Conservation (phyloP, 2,888 invertebrate genomes). For the Beris morrisii region DNA sequence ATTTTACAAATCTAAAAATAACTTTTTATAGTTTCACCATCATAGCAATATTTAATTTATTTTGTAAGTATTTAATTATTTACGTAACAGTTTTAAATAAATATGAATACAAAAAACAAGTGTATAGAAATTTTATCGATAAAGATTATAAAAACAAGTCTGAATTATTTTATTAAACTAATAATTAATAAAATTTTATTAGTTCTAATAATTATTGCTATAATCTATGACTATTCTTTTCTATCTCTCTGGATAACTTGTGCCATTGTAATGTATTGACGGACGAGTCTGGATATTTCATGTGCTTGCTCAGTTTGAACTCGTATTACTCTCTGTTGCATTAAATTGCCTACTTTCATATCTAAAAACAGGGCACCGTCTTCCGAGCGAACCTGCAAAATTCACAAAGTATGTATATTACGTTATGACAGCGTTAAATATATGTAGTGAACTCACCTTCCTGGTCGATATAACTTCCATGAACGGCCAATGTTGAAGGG, state of each 20-base stretch:
- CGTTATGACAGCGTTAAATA: neutral
- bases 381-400: constrained; percentile 73
- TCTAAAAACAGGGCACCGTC: constrained; percentile 91
- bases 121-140: constrained; percentile 18
- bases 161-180: constrained; percentile 16
- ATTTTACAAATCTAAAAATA: too few relatives aligned
- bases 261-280: constrained; percentile 94
- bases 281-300: constrained; percentile 92
- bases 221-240: constrained; percentile 32
- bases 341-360: constrained; percentile 95
- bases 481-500: constrained; percentile 89
- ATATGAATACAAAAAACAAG: constrained; percentile 31
- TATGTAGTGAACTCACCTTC: constrained; percentile 61
- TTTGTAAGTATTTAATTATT: constrained; percentile 30
- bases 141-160: neutral
- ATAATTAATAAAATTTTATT: constrained; percentile 5
- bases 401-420: neutral
- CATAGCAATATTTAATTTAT: too few relatives aligned
- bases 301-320: constrained; percentile 97
- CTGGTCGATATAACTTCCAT: constrained; percentile 94
- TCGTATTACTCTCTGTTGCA: constrained; percentile 92
- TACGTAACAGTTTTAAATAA: constrained; percentile 21
- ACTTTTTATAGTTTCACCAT: too few relatives aligned
- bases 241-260: constrained; percentile 59
- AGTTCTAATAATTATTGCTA: constrained; percentile 7